Base-by-base conservation (phyloP, 2,888 invertebrate genomes). In the Drosophila silvestris region DNA sequence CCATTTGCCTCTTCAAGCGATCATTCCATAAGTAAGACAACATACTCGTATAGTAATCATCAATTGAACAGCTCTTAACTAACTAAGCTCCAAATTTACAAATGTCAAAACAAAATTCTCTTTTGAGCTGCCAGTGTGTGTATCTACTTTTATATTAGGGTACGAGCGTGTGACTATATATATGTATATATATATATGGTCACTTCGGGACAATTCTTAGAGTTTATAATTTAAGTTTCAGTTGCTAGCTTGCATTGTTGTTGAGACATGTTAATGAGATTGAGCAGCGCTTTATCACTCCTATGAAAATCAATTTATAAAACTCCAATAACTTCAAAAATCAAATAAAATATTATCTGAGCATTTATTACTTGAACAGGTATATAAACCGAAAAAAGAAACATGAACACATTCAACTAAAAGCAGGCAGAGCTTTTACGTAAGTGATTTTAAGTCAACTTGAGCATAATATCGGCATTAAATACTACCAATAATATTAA, bases 401-500 rank as follows among this genome's bases (percentile, higher is more conserved):
- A 3, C 33, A 33, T 0, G 5, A n/a, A 30, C 28, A 56, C 14
- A 63, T 57, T 54, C 58, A 70, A 71, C 70, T 70, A 72, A 77
- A 77, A 77, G 83, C 83, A 22, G 52, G 16, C 51, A 68, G 69
- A 81, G 83, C 80, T 83, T 81, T 77, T 74, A 71, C 39, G 47
- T 73, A 73, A 79, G 81, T 74, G 81, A 83, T 81, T 81, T 82
- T 74, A 83, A 83, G 80, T 71, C 70, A 81, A 82, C 66, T 80
- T 65, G 63, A 74, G 67, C 73, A 52, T 57, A 28, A 67, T 52
- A 76, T 70, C 62, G 52, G 63, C 70, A 77, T 60, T 66, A 57
- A 57, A 58, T 69, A 64, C 63, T 75, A 79, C 67, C 52, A 69
- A 65, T 62, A 65, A 61, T 33, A 41, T 26, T 44, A n/a, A 54